Evolutionary conservation across 2,888 invertebrate genomes (phyloP).

Genomic region (Julus scanicus): DNA sequence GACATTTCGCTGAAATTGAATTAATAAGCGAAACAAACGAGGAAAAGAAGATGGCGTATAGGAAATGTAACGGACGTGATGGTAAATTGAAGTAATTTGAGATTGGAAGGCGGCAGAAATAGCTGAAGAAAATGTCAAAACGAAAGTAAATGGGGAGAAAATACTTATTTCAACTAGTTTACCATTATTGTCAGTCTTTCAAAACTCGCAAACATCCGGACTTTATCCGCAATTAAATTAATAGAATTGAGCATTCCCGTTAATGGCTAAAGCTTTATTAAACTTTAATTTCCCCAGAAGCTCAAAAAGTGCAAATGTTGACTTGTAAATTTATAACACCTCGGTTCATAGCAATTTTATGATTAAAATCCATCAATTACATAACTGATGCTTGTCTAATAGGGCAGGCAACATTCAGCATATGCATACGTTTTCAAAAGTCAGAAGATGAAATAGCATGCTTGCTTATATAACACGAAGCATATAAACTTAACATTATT

Average conservation of each 20-base stretch:
- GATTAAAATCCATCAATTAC: not conserved
- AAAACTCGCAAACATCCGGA: too few relatives aligned
- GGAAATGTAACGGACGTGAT: not conserved
- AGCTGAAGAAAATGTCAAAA: not conserved
- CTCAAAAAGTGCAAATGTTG: too few relatives aligned
- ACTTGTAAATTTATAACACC: not conserved
- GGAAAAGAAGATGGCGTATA: not conserved
- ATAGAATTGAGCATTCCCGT: too few relatives aligned
- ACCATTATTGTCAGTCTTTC: too few relatives aligned
- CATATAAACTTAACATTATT: not conserved
- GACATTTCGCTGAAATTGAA: constrained; percentile 14
- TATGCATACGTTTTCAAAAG: not conserved
- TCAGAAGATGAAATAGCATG: constrained; percentile 12
- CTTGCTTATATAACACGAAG: not conserved
- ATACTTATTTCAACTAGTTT: too few relatives aligned
- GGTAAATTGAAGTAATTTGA: not conserved
- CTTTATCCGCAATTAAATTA: too few relatives aligned
- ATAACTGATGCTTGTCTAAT: not conserved
- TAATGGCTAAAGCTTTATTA: too few relatives aligned
- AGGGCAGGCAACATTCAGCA: not conserved
- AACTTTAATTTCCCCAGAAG: too few relatives aligned
- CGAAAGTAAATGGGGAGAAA: not conserved
- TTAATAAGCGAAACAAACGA: not conserved
- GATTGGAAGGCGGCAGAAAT: not conserved
- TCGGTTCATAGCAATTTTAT: not conserved